Evolutionary conservation across 2,797 vertebrate genomes (phyloP).

Genomic region (Lagodon rhomboides): DNA sequence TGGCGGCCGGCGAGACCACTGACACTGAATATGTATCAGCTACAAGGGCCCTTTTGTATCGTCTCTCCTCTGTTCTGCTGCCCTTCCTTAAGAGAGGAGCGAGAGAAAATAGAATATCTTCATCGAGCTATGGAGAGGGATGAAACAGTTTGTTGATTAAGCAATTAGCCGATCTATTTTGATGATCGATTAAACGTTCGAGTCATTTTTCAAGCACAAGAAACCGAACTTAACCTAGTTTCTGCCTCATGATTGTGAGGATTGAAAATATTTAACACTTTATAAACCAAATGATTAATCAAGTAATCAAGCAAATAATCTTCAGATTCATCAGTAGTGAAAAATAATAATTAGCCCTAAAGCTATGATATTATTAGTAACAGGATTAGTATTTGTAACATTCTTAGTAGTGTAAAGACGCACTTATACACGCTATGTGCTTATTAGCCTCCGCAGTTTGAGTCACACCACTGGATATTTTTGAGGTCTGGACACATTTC

Average conservation of each 20-base stretch:
- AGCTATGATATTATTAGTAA: not conserved
- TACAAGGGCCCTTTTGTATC: conserved; percentile 36
- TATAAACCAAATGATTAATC: too few relatives aligned
- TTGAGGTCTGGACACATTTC: too few relatives aligned
- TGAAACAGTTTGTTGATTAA: conserved; percentile 21
- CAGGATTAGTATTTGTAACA: not conserved
- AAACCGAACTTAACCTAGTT: conserved; percentile 2
- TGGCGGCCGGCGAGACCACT: conserved; percentile 25
- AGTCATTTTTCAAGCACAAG: not conserved
- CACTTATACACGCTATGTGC: not conserved
- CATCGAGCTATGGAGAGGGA: not conserved
- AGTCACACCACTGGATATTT: too few relatives aligned
- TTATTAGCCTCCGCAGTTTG: too few relatives aligned
- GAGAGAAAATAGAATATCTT: conserved; percentile 29
- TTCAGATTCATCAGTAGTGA: too few relatives aligned
- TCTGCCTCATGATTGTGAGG: not conserved
- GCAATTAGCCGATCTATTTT: not conserved
- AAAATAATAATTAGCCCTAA: not conserved
- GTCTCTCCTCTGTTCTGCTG: conserved; percentile 50
- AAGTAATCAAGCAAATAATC: too few relatives aligned
- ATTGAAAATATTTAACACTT: not conserved
- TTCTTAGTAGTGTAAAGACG: not conserved
- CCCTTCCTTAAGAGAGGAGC: conserved; percentile 10
- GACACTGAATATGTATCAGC: conserved; percentile 60
- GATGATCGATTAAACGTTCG: conserved; percentile 5